These are phyloP conservation scores for Nothocercus julius DNA, from an alignment of 2,113 vertebrate genomes.

Conservation along the genomic window DNA sequence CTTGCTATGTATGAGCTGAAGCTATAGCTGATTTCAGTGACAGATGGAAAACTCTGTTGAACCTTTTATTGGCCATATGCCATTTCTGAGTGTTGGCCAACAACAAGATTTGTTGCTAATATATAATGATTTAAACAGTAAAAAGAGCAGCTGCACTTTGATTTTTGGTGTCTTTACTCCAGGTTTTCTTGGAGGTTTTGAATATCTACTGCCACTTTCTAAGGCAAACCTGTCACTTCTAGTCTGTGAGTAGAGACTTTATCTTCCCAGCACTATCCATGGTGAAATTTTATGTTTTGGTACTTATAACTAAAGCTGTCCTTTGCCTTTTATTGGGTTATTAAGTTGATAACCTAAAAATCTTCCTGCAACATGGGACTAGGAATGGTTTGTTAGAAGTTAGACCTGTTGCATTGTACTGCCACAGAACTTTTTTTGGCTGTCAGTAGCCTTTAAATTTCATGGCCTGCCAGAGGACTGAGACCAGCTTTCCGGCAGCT, in stretches of 20 bases:
- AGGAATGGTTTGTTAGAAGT: background rate
- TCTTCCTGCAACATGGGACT: background rate
- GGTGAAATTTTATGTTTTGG: conserved; percentile 50
- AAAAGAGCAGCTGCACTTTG: conserved; percentile 77
- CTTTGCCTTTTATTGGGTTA: conserved; percentile 56
- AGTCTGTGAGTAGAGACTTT: conserved; percentile 32
- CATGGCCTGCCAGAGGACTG: background rate
- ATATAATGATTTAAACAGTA: conserved; percentile 80
- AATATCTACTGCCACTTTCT: conserved; percentile 34
- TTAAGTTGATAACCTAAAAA: conserved; percentile 39
- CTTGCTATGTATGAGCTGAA: conserved; percentile 32
- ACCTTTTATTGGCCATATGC: conserved; percentile 80
- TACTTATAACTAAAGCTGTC: conserved; percentile 41
- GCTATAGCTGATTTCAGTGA: conserved; percentile 67
- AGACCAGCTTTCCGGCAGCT: background rate
- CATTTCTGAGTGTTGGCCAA: conserved; percentile 78
- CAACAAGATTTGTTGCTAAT: conserved; percentile 78
- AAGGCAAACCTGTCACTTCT: conserved; percentile 31
- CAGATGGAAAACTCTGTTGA: conserved; percentile 80
- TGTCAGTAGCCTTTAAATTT: conserved; percentile 12
- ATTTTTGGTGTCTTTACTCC: conserved; percentile 64
- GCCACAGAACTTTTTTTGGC: background rate
- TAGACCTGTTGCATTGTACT: background rate
- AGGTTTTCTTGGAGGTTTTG: conserved; percentile 51
- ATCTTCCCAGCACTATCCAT: background rate